Evolutionary conservation across 2,888 invertebrate genomes (phyloP), one percentile per base, ranked within the genome.

Genomic region (Pristionchus fissidentatus): DNA sequence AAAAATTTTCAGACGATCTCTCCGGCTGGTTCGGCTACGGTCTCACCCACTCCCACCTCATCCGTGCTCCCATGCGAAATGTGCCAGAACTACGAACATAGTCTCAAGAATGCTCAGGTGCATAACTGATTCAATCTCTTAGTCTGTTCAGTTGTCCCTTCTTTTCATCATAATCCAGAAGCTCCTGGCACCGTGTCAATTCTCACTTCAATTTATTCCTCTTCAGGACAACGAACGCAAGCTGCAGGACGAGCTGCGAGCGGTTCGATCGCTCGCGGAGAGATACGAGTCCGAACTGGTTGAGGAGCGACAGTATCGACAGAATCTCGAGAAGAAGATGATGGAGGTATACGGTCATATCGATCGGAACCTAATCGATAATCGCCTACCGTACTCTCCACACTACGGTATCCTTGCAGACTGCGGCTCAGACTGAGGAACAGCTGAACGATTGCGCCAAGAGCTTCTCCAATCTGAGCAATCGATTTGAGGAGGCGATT

Each of bases 71-170:
- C 83, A 29, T 97, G 97, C 93, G 96, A 95, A 93, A 96, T 96
- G 95, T 98, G 97, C 93, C 94, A 94, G 85, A 95, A 96, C 94
- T 96, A 96, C 93, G 95, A 97, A 94, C 94, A 95, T 85, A 95
- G 96, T 93, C 93, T 97, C 89, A 96, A 96, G 85, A 94, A 95
- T 85, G 95, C 96, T 88, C 96, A 97, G 89, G 90, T 89, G 88
- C 13, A 88, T 43, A n/a, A 88, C 0, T 13, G 73, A 43, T 46
- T 43, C 73, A n/a, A n/a, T 10, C 26, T 26, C 35, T 41, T 38
- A 13, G 38, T 0, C 5, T 3, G 19, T n/a, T n/a, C n/a, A n/a
- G n/a, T n/a, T n/a, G n/a, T n/a, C n/a, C n/a, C n/a, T n/a, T n/a
- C n/a, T n/a, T n/a, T n/a, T n/a, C n/a, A n/a, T n/a, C n/a, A n/a